Evolutionary conservation across 2,113 vertebrate species (phyloP).

Genomic region (Madoqua kirkii): DNA sequence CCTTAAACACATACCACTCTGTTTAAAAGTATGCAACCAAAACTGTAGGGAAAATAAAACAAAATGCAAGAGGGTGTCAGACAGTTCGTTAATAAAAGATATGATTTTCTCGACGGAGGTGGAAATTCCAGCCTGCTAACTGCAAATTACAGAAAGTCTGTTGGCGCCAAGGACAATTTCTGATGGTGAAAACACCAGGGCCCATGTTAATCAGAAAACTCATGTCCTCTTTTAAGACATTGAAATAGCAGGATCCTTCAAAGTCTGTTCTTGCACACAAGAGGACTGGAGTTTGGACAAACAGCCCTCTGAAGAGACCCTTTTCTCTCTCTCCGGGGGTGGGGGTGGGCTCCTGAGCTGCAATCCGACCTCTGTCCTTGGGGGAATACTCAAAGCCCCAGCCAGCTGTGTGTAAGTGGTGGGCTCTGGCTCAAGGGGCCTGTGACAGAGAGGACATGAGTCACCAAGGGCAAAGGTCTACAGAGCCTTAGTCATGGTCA

Average conservation of each 20-base stretch:
- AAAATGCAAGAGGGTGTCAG: background rate
- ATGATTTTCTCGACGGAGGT: background rate
- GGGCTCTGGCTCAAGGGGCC: slow-evolving; percentile 59
- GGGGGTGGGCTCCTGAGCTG: background rate
- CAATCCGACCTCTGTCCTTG: background rate
- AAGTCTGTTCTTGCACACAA: background rate
- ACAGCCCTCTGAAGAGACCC: background rate
- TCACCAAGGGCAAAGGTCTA: slow-evolving; percentile 79
- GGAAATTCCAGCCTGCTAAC: background rate
- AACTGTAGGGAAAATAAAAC: background rate
- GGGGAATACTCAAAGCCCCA: slow-evolving; percentile 7
- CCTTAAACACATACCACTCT: background rate
- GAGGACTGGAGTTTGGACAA: background rate
- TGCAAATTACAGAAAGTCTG: background rate
- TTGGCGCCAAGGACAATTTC: background rate
- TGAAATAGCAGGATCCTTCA: background rate
- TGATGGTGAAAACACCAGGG: background rate
- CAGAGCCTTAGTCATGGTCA: slow-evolving; percentile 76
- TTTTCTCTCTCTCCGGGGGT: background rate
- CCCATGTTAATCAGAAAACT: background rate
- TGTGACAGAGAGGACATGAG: slow-evolving; percentile 59
- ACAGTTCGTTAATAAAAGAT: background rate
- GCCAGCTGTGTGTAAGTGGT: slow-evolving; percentile 43
- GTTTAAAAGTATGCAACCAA: background rate
- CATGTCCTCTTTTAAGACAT: background rate